phyloP scores from a whole-genome alignment of 2,797 vertebrate genomes.

The Masticophis lateralis region DNA sequence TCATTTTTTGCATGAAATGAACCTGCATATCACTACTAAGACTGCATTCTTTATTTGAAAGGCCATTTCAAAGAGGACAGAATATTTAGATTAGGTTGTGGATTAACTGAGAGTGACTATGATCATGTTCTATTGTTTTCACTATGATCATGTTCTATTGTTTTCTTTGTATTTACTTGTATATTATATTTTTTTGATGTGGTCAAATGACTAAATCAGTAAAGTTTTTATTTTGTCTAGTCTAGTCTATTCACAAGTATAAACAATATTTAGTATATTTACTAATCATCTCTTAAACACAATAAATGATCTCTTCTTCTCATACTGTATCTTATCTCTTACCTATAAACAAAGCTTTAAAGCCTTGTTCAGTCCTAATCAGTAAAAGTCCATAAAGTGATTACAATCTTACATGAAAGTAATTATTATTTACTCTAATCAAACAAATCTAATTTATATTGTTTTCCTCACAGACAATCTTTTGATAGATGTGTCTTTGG shows the following conservation, averaged over 20 bases:
- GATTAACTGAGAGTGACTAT: background rate
- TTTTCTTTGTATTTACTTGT: background rate
- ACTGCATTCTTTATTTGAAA: background rate
- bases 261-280: background rate
- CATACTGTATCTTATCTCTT: background rate
- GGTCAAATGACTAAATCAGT: background rate
- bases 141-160: background rate
- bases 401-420: background rate
- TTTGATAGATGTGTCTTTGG: background rate
- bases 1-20: background rate
- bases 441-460: background rate
- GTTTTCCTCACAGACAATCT: background rate
- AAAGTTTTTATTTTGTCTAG: no score
- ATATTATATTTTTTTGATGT: background rate
- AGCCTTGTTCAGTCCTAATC: background rate
- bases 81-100: background rate
- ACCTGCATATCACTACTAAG: background rate
- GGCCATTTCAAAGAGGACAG: background rate
- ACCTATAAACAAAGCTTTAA: background rate
- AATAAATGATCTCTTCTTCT: background rate
- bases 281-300: background rate
- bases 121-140: background rate
- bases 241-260: background rate
- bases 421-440: background rate
- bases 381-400: background rate